Evolutionary conservation across 37 sponge, comb jelly and placozoan species (phyloP), one percentile per base, ranked within the genome.

Genomic region (Aphrocallistes beatrix): DNA sequence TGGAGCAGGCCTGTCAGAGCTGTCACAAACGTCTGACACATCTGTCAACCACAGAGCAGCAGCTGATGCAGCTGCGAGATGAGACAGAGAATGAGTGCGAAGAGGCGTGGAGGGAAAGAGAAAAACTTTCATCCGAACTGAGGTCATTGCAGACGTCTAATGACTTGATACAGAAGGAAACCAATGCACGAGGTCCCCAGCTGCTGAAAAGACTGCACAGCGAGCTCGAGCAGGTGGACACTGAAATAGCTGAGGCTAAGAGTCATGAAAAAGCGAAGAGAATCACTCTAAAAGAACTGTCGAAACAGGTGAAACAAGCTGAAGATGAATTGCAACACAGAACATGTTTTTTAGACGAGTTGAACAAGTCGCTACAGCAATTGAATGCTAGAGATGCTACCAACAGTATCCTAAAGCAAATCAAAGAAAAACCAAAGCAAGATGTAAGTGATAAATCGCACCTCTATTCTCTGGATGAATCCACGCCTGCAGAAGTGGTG

Each of bases 1-100:
- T 60, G 75, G 75, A 60, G 75, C 75, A 60, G 34, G 75, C 75
- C 34, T 60, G 75, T 60, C 75, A 25, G 28, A 60, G 75, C 75
- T 60, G 75, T 13, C 17, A 60, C 17, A 6, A 19, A 13, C 75
- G 75, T 32, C 25, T 60, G 75, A 32, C 75, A 21, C 75, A 60
- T 19, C 34, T 60, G 75, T 19, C 17, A 3, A 6, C 75, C 34
- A 60, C 75, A 19, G n/a, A 60, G 34, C 25, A 60, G n/a, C 75
- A 60, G 75, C 75, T 60, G 75, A 25, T 60, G 34, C 75, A 13
- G 34, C 75, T 60, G 75, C 75, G 75, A 3, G 75, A 60, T 3
- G 75, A 60, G 75, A 60, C 75, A 13, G 75, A 60, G 34, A 13
- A 30, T 3, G 75, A 60, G 34, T 60, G 75, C 34, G 75, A 60